phyloP scores from a whole-genome alignment of 2,113 vertebrate species.

The Aviceda subcristata region DNA sequence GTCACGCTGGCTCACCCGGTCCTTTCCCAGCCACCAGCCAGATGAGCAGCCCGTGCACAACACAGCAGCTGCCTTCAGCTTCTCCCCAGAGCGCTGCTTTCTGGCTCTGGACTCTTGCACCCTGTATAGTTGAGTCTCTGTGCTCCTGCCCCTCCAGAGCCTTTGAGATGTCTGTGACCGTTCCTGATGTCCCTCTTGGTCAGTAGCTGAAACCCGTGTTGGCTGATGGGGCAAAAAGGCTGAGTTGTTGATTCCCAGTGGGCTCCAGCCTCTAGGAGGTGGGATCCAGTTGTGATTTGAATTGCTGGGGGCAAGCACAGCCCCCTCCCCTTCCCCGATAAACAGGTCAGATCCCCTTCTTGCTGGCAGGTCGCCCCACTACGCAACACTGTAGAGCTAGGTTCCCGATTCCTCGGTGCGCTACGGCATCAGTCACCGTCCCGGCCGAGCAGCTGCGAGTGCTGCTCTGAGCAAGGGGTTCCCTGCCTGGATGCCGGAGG shows the following conservation, averaged over 20 bases:
- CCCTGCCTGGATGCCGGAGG: background rate
- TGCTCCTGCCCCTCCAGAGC: slow-evolving; percentile 60
- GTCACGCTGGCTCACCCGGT: slow-evolving; percentile 90
- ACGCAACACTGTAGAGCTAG: background rate
- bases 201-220: slow-evolving; percentile 31
- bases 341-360: background rate
- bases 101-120: slow-evolving; percentile 22
- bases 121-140: slow-evolving; percentile 62
- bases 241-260: background rate
- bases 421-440: background rate
- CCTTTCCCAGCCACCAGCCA: slow-evolving; percentile 82
- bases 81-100: slow-evolving; percentile 12
- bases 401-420: background rate
- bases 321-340: background rate
- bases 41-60: slow-evolving; percentile 68
- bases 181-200: slow-evolving; percentile 52
- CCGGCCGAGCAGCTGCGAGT: accelerated
- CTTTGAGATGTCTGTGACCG: slow-evolving; percentile 44
- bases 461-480: background rate
- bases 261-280: slow-evolving; percentile 23
- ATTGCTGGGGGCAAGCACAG: background rate
- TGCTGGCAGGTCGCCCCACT: background rate
- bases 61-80: slow-evolving; percentile 10
- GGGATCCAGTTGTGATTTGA: slow-evolving; percentile 16
- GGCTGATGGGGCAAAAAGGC: slow-evolving; percentile 18